Evolutionary conservation across 2,888 invertebrate genomes (phyloP).

Genomic region (Exocentrus adspersus): DNA sequence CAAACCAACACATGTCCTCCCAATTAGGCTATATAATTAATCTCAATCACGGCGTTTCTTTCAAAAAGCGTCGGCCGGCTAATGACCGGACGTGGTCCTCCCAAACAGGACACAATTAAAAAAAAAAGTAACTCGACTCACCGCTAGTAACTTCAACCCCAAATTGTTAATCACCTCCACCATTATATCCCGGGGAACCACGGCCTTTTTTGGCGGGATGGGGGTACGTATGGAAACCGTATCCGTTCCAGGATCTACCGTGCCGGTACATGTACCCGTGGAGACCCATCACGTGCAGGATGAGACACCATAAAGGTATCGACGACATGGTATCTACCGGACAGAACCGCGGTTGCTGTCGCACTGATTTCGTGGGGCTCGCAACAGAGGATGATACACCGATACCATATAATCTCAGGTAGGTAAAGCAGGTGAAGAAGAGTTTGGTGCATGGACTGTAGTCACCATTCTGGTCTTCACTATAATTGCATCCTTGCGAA

Average conservation of each 20-base stretch:
- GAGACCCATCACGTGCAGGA: slow-evolving; percentile 22
- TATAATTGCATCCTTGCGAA: background rate
- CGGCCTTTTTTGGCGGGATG: slow-evolving; percentile 31
- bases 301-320: slow-evolving; percentile 26
- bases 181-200: slow-evolving; percentile 73
- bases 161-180: slow-evolving; percentile 83
- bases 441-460: too few relatives aligned
- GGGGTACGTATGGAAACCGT: slow-evolving; percentile 37
- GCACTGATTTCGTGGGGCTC: slow-evolving; percentile 21
- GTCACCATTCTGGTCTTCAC: background rate
- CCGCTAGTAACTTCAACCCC: slow-evolving; percentile 73
- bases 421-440: slow-evolving; percentile 1
- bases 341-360: slow-evolving; percentile 23
- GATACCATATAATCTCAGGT: slow-evolving; percentile 8
- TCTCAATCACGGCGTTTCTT: background rate
- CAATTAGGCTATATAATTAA: slow-evolving; percentile 4
- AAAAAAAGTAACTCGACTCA: slow-evolving; percentile 52
- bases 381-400: slow-evolving; percentile 25
- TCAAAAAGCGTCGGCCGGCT: slow-evolving; percentile 4
- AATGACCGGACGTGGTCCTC: slow-evolving; percentile 15
- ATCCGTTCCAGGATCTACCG: slow-evolving; percentile 28
- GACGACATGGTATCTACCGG: slow-evolving; percentile 22
- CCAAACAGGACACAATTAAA: slow-evolving; percentile 4
- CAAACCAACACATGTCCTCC: background rate
- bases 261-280: slow-evolving; percentile 12